Conservation (phyloP, 2,888 invertebrate genomes). For the Coleophora deauratella region DNA sequence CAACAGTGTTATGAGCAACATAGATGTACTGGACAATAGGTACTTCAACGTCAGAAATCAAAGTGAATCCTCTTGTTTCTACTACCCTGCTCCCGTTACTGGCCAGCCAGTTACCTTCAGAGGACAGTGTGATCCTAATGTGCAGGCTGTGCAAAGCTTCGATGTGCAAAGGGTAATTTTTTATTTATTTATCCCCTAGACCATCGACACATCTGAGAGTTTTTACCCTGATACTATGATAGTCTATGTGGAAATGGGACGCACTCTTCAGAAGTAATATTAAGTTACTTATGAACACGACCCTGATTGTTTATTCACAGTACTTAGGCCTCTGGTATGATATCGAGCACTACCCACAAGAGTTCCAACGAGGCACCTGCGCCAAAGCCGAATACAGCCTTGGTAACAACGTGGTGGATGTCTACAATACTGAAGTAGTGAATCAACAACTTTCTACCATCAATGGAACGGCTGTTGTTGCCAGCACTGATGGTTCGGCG, state of each 20-base stretch:
- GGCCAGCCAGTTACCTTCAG: conserved; percentile 33
- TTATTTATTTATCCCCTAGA: too few species aligned
- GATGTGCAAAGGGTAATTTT: conserved; percentile 24
- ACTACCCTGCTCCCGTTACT: conserved; percentile 30
- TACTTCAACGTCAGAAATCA: conserved; percentile 35
- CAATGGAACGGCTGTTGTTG: conserved; percentile 57
- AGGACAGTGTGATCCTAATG: conserved; percentile 46
- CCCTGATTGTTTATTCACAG: conserved; percentile 6
- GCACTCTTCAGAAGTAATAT: too few species aligned
- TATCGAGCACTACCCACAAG: conserved; percentile 25
- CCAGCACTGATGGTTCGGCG: conserved; percentile 32
- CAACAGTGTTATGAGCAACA: conserved; percentile 23
- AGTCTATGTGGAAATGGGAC: too few species aligned
- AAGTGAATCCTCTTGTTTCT: conserved; percentile 40
- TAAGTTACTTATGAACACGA: too few species aligned
- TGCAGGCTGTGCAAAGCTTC: conserved; percentile 34
- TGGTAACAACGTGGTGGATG: conserved; percentile 9
- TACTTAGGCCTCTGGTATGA: conserved; percentile 14
- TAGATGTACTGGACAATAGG: conserved; percentile 33
- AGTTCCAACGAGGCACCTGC: conserved; percentile 31
- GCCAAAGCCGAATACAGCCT: conserved; percentile 37
- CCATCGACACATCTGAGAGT: too few species aligned
- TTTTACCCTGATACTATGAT: too few species aligned
- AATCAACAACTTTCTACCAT: conserved; percentile 46
- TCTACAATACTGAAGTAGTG: conserved; percentile 23